Evolutionary conservation across 2,888 invertebrate species (phyloP).

Genomic region (Parasteatoda lunata): DNA sequence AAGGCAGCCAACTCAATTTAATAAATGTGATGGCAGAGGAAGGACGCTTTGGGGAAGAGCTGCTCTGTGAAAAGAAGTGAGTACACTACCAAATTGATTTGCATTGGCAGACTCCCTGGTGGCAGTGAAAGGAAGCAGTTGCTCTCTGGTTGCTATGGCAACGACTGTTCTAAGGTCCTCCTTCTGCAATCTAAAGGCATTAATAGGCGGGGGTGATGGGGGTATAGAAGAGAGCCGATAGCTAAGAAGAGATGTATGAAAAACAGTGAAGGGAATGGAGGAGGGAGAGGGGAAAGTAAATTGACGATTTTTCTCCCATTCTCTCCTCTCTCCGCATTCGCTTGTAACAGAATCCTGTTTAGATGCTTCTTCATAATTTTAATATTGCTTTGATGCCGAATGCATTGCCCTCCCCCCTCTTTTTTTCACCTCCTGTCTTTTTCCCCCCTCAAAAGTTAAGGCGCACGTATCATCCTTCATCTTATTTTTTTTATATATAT

Average conservation of each 20-base stretch:
- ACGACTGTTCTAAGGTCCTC: constrained; percentile 33
- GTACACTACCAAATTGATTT: constrained; percentile 58
- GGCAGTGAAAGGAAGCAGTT: constrained; percentile 50
- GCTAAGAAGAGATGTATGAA: background rate
- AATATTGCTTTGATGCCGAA: constrained; percentile 68
- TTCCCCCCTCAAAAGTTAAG: constrained; percentile 11
- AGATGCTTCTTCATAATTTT: constrained; percentile 68
- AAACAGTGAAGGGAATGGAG: constrained; percentile 36
- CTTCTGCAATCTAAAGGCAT: constrained; percentile 44
- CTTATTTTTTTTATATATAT: constrained; percentile 29
- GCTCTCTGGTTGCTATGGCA: constrained; percentile 61
- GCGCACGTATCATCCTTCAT: constrained; percentile 24
- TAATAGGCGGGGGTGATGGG: constrained; percentile 20
- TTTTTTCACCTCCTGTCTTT: constrained; percentile 11
- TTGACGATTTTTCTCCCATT: constrained; percentile 49
- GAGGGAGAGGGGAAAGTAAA: constrained; percentile 53
- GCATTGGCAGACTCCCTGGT: constrained; percentile 59
- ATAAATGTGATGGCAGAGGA: constrained; percentile 57
- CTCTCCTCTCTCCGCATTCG: constrained; percentile 9
- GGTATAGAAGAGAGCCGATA: background rate
- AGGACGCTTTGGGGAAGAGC: constrained; percentile 33
- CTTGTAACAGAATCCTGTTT: constrained; percentile 67
- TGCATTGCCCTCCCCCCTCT: constrained; percentile 37
- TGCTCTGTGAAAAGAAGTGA: background rate
- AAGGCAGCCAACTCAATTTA: constrained; percentile 58